Base-by-base conservation (phyloP, 2,888 invertebrate genomes). In the Atrina japonica region DNA sequence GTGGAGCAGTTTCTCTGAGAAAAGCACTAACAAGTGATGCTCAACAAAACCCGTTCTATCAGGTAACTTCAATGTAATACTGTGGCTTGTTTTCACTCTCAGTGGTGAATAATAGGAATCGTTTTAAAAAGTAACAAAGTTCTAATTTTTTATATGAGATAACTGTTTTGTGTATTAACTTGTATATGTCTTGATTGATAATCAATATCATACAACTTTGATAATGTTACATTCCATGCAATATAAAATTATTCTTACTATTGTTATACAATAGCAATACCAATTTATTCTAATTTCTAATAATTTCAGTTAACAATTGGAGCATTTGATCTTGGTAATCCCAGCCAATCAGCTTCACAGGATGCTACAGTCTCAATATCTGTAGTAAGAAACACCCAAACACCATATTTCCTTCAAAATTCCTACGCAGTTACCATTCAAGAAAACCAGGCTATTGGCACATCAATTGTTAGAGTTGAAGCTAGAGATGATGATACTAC, bases 1-100 rank as follows among this genome's bases (percentile, higher is more conserved):
- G 77, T 35, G 87, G 88, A 16, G 77, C 73, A 18, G 73, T 88
- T 18, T 83, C 72, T 35, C 75, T 86, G 18, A 80, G 80, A 53
- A 77, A 77, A 18, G 81, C 75, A 21, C 72, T 88, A n/a, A 72
- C 83, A 1, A 76, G 80, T 40, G 86, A 86, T 59, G 47, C 25
- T 23, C 29, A 27, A 14, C 43, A 43, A 41, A 64, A 21, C n/a
- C 43, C 35, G 41, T 50, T 64, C 18, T 64, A 64, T 27, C 52
- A 52, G 53, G 64, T 50, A n/a, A 7, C 1, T 59, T 21, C n/a
- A n/a, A n/a, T n/a, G n/a, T n/a, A n/a, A n/a, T n/a, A n/a, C n/a
- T n/a, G n/a, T n/a, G 35, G 11, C n/a, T 25, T n/a, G n/a, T n/a
- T n/a, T n/a, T n/a, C n/a, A n/a, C n/a, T n/a, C n/a, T n/a, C n/a